A percentile compares a stretch with the other conserved stretches of the same genome.
phyloP scores from a whole-genome alignment of 2,113 vertebrate species.

The Colossoma macropomum region DNA sequence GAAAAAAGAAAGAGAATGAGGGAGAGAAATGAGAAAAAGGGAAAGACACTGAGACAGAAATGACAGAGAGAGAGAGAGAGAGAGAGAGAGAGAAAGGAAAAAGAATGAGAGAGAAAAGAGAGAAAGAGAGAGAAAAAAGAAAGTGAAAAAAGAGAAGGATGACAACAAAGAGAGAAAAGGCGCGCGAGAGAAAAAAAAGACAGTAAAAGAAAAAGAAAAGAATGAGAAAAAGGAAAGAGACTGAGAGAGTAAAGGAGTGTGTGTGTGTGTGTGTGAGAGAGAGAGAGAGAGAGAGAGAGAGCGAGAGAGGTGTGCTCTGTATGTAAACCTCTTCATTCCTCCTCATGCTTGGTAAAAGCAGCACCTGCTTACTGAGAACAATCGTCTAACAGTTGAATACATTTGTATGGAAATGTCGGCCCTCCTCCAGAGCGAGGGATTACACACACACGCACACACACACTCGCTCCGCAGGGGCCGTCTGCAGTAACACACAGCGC shows the following conservation, averaged over 20 bases:
- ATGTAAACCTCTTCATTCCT: conserved; percentile 75
- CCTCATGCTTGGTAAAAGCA: conserved; percentile 73
- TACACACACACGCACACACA: conserved; percentile 63
- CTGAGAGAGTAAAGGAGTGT: conserved; percentile 71
- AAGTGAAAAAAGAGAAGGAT: background rate
- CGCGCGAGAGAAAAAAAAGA: background rate
- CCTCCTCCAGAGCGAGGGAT: conserved; percentile 79
- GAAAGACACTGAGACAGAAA: background rate
- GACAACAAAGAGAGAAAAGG: conserved; percentile 19
- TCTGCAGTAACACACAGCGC: conserved; percentile 66
- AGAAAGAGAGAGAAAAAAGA: background rate
- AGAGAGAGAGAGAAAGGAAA: background rate
- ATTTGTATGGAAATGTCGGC: conserved; percentile 81
- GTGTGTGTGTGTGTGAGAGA: conserved; percentile 50
- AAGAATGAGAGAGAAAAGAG: background rate
- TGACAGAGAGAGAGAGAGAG: background rate
- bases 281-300: conserved; percentile 57
- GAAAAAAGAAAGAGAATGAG: background rate
- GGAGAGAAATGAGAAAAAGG: background rate
- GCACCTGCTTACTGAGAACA: conserved; percentile 82
- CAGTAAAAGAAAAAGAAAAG: conserved; percentile 28
- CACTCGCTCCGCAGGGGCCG: background rate
- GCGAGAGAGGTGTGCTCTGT: conserved; percentile 30
- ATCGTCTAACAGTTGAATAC: conserved; percentile 77
- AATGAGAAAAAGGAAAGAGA: conserved; percentile 64